Evolutionary conservation across 2,797 vertebrate species (phyloP).

Genomic region (Morus bassanus): DNA sequence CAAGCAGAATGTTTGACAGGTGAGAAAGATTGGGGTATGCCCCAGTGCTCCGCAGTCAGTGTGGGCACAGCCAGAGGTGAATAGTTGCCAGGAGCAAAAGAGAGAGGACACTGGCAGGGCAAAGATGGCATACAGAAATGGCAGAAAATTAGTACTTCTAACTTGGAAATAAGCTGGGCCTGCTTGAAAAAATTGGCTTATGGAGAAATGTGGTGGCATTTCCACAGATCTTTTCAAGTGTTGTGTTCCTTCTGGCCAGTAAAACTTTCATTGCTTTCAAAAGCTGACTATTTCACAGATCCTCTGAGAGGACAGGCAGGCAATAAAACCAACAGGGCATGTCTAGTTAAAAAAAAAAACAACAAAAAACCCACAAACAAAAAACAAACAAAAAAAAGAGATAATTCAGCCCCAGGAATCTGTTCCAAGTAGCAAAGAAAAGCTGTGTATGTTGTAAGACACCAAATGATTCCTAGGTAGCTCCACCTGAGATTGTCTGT

Average conservation of each 20-base stretch:
- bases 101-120: neutral
- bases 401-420: neutral
- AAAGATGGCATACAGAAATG: neutral
- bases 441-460: neutral
- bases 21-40: rapidly evolving
- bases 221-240: neutral
- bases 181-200: neutral
- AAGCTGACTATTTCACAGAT: neutral
- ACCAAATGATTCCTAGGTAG: neutral
- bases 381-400: neutral
- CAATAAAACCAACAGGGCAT: neutral
- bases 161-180: neutral
- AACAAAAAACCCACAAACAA: too few species aligned
- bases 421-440: neutral
- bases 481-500: neutral
- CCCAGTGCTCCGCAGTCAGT: neutral
- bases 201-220: neutral
- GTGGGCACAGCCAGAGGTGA: neutral
- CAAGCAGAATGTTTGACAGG: neutral
- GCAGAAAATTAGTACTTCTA: neutral
- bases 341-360: neutral
- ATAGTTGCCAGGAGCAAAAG: neutral
- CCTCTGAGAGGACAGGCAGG: neutral
- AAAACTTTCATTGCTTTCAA: neutral
- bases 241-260: neutral